These are phyloP conservation scores for Metaphire vulgaris DNA, from an alignment of 1,140 invertebrate genomes.

Conservation along the genomic window DNA sequence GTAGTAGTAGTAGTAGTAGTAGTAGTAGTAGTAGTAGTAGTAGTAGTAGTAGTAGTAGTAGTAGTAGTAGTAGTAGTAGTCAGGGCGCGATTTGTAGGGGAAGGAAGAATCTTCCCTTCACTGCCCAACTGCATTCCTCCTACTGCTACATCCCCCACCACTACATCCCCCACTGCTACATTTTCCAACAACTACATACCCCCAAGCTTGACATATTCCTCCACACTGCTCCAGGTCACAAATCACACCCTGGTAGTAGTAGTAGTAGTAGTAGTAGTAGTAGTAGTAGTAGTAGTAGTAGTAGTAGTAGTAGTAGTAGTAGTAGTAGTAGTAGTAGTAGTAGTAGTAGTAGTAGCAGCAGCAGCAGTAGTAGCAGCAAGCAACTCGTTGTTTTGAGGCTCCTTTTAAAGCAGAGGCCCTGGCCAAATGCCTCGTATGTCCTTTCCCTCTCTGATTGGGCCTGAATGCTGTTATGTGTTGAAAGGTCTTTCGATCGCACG, in stretches of 20 bases:
- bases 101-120: too few relatives aligned
- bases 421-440: background rate
- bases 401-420: too few relatives aligned
- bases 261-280: slow-evolving; percentile 26
- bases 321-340: slow-evolving; percentile 27
- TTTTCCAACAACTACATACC: too few relatives aligned
- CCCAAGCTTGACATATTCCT: too few relatives aligned
- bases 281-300: slow-evolving; percentile 27
- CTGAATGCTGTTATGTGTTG: too few relatives aligned
- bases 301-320: slow-evolving; percentile 27
- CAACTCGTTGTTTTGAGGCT: too few relatives aligned
- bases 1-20: slow-evolving; percentile 27
- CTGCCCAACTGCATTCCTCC: too few relatives aligned
- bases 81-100: too few relatives aligned
- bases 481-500: background rate
- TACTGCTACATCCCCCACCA: too few relatives aligned
- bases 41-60: slow-evolving; percentile 28
- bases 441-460: background rate
- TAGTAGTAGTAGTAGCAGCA: slow-evolving; percentile 19
- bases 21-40: slow-evolving; percentile 26
- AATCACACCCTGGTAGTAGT: too few relatives aligned
- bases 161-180: too few relatives aligned
- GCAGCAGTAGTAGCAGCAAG: slow-evolving; percentile 7
- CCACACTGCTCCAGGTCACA: too few relatives aligned
- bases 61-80: slow-evolving; percentile 27